phyloP scores from a whole-genome alignment of 2,113 vertebrate genomes.

The Gavialis gangeticus region DNA sequence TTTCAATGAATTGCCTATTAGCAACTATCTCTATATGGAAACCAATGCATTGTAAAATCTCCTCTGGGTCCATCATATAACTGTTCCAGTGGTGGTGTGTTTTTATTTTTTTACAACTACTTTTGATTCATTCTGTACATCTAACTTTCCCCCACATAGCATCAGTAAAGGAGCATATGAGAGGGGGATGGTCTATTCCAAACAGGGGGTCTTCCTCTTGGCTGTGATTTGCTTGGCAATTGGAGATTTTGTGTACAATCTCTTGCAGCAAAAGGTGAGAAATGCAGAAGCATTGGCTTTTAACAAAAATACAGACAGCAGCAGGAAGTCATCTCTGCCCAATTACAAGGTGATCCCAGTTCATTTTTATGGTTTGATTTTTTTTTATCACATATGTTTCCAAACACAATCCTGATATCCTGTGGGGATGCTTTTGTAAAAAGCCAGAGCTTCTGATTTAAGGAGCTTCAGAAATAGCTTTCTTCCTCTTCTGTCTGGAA shows the following conservation, averaged over 20 bases:
- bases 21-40: conserved; percentile 56
- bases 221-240: conserved; percentile 80
- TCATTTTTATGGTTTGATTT: conserved; percentile 85
- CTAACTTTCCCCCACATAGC: conserved; percentile 75
- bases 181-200: conserved; percentile 75
- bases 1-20: conserved; percentile 71
- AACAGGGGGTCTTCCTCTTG: conserved; percentile 76
- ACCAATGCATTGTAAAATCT: conserved; percentile 45
- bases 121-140: conserved; percentile 72
- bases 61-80: conserved; percentile 45
- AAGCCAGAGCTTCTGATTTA: conserved; percentile 85
- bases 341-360: conserved; percentile 85
- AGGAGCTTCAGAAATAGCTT: conserved; percentile 85
- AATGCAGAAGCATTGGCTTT: conserved; percentile 75
- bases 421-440: conserved; percentile 86
- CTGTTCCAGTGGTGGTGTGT: conserved; percentile 29
- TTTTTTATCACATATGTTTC: conserved; percentile 84
- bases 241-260: conserved; percentile 80
- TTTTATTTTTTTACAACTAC: conserved; percentile 51
- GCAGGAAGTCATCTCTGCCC: conserved; percentile 83
- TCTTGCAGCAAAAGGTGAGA: conserved; percentile 79
- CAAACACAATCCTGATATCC: conserved; percentile 82
- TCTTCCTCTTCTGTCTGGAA: conserved; percentile 79
- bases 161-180: conserved; percentile 71
- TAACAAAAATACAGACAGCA: conserved; percentile 75